These are phyloP conservation scores for Stichopus horrens DNA, from an alignment of 53 echinoderm and acorn worm species.

Conservation along the genomic window DNA sequence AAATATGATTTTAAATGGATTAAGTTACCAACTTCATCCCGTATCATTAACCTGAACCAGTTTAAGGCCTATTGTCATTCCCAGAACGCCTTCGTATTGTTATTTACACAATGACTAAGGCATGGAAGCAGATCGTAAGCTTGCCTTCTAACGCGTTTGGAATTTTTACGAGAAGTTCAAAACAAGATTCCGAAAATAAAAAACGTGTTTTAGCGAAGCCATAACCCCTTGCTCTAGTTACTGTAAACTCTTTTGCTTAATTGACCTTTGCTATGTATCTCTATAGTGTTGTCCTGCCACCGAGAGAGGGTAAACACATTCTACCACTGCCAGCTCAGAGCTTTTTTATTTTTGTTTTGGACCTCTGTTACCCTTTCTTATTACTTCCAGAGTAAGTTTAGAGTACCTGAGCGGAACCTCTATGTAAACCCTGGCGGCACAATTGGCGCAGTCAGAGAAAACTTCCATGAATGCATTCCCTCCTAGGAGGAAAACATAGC, in stretches of 20 bases:
- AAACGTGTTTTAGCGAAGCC: not conserved
- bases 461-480: not conserved
- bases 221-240: not conserved
- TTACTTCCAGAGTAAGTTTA: not conserved
- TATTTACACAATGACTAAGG: not conserved
- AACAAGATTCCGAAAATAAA: conserved; percentile 7
- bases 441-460: not conserved
- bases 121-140: not conserved
- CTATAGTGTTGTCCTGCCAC: not conserved
- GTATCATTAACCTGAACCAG: too few species aligned
- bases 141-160: conserved; percentile 24
- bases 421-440: conserved; percentile 19
- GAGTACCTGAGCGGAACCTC: conserved; percentile 18
- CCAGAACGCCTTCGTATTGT: too few species aligned
- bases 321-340: too few species aligned
- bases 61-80: too few species aligned
- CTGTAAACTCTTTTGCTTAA: not conserved
- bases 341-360: too few species aligned
- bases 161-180: conserved; percentile 44
- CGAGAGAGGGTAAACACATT: not conserved
- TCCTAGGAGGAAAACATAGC: not conserved
- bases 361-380: not conserved
- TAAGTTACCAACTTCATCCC: too few species aligned
- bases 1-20: too few species aligned
- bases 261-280: not conserved